Conservation (phyloP, 2,888 invertebrate genomes). For the Andricus curvator region DNA sequence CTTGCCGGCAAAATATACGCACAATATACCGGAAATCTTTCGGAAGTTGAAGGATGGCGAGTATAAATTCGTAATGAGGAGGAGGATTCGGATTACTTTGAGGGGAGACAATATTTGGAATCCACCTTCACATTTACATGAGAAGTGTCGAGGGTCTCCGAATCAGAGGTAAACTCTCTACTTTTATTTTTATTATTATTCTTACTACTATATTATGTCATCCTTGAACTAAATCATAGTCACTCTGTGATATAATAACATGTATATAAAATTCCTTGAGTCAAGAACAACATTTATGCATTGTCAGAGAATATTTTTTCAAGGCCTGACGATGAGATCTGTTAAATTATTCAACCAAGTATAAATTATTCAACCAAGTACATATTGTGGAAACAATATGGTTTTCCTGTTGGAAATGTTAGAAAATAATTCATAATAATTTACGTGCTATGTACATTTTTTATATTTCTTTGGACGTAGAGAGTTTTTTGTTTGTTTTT, state of each 20-base stretch:
- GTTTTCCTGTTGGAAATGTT: too few relatives aligned
- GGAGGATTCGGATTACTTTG: slow-evolving; percentile 93
- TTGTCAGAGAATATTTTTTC: neutral
- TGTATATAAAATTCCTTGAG: slow-evolving; percentile 11
- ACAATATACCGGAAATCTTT: slow-evolving; percentile 88
- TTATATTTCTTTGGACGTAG: too few relatives aligned
- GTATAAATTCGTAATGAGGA: slow-evolving; percentile 92
- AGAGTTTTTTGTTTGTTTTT: neutral
- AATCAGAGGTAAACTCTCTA: slow-evolving; percentile 10
- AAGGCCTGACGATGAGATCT: too few relatives aligned
- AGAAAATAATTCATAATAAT: too few relatives aligned
- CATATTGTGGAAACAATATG: too few relatives aligned
- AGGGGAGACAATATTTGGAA: slow-evolving; percentile 84
- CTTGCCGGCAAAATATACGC: slow-evolving; percentile 91
- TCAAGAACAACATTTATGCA: neutral
- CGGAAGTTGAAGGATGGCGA: slow-evolving; percentile 87
- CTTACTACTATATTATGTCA: neutral
- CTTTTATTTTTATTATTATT: neutral
- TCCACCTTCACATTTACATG: slow-evolving; percentile 85
- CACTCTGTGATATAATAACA: neutral
- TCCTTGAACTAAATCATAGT: neutral
- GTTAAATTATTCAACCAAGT: too few relatives aligned
- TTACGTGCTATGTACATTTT: too few relatives aligned
- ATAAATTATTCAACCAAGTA: too few relatives aligned
- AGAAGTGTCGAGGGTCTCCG: slow-evolving; percentile 76